Base-by-base conservation (phyloP, 2,113 vertebrate genomes). In the Orientallactaga bullata region DNA sequence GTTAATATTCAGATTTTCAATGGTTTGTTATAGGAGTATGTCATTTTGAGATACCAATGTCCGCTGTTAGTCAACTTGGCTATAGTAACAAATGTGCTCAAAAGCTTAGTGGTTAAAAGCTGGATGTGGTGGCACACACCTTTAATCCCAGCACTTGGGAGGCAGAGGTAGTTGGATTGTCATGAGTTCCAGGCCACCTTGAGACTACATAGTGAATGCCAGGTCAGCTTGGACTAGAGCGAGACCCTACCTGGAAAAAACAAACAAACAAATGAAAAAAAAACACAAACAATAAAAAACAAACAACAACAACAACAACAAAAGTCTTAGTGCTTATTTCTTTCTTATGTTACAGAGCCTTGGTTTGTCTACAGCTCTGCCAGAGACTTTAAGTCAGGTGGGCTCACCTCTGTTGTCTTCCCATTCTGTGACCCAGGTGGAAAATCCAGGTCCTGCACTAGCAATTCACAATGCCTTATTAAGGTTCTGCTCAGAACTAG, bases 41-140 rank as follows among this genome's bases (percentile, higher is more conserved):
- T 88, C 51, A 32, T 32, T 77, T 94, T 35, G 73, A 94, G 78
- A 92, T 85, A 61, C 20, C 20, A 63, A 15, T 72, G 42, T 71
- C 61, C 84, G 32, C 65, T 60, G 88, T 47, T 51, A 37, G 74
- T 81, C 39, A 61, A 35, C 28, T 81, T 94, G 77, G 66, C 66
- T 69, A 42, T 23, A 80, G 5, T 63, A 80, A 94, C 77, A 94
- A 90, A 72, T 55, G 42, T 72, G 3, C 30, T 92, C 81, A 77
- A 58, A 89, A 81, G 12, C 17, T 88, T 73, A 68, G 47, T 37
- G 58, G 21, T 71, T 86, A 23, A n/a, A n/a, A n/a, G n/a, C n/a
- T n/a, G n/a, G n/a, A n/a, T n/a, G n/a, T n/a, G n/a, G n/a, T n/a
- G n/a, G n/a, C n/a, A n/a, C n/a, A n/a, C n/a, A n/a, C n/a, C n/a